Evolutionary conservation across 2,797 vertebrate genomes (phyloP).

Genomic region (Ataeniobius toweri): DNA sequence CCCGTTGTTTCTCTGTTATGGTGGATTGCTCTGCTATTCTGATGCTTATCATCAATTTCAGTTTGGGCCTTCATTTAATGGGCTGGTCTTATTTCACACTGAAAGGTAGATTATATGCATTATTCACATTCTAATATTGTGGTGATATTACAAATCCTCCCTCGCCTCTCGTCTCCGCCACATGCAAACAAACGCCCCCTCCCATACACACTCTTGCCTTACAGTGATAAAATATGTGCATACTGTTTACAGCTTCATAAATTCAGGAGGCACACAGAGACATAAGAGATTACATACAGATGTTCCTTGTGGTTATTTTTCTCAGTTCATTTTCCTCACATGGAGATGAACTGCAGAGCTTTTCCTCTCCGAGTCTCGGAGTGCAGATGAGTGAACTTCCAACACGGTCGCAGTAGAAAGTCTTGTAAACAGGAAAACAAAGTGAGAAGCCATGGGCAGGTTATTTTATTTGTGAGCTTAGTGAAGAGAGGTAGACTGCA

Average conservation of each 20-base stretch:
- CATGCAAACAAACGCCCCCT: constrained; percentile 6
- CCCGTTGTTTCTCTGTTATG: constrained; percentile 26
- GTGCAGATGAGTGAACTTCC: constrained; percentile 30
- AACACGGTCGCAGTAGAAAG: constrained; percentile 10
- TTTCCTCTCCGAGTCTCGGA: neutral
- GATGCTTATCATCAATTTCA: constrained; percentile 60
- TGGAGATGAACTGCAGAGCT: constrained; percentile 54
- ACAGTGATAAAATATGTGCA: constrained; percentile 63
- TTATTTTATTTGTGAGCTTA: constrained; percentile 24
- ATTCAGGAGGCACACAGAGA: constrained; percentile 66
- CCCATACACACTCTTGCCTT: constrained; percentile 15
- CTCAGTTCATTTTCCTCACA: constrained; percentile 47
- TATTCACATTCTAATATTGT: constrained; percentile 71
- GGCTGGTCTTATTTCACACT: constrained; percentile 30
- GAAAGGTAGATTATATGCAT: constrained; percentile 68
- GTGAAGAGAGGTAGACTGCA: constrained; percentile 13
- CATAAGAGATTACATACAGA: constrained; percentile 69
- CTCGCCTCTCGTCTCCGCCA: neutral
- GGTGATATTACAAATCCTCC: constrained; percentile 37
- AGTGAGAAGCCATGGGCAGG: constrained; percentile 27
- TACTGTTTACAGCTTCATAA: constrained; percentile 70
- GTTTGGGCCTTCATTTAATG: constrained; percentile 48
- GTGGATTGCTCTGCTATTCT: constrained; percentile 22
- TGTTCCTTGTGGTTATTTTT: constrained; percentile 65
- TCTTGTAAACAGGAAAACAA: constrained; percentile 39